Conservation (phyloP, 2,888 invertebrate genomes). For the Pocota personata region DNA sequence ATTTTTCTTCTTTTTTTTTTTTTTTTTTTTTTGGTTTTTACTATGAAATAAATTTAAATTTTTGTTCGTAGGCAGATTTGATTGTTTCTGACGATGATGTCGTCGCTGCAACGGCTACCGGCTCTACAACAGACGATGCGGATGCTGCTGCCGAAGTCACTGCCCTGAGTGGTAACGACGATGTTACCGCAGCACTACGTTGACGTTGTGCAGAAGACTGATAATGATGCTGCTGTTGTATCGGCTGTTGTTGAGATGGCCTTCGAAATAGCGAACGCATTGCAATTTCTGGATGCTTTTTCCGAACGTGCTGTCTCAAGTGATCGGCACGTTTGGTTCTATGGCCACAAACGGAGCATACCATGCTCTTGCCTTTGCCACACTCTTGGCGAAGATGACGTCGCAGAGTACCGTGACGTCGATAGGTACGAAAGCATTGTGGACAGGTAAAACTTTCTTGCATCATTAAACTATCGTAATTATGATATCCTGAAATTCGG, state of each 20-base stretch:
- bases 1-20: background rate
- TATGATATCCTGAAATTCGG: conserved; percentile 75
- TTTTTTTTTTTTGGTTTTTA: background rate
- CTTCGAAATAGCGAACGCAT: conserved; percentile 81
- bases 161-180: conserved; percentile 26
- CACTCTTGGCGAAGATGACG: conserved; percentile 85
- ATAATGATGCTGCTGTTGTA: conserved; percentile 74
- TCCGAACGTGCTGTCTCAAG: conserved; percentile 84
- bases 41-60: conserved; percentile 70
- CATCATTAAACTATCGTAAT: conserved; percentile 73
- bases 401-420: conserved; percentile 84
- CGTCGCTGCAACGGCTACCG: conserved; percentile 24
- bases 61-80: conserved; percentile 51
- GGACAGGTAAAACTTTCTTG: conserved; percentile 81
- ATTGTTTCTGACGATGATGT: conserved; percentile 37
- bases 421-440: conserved; percentile 84
- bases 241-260: conserved; percentile 77
- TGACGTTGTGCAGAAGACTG: conserved; percentile 68
- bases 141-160: conserved; percentile 10
- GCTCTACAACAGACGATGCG: conserved; percentile 61
- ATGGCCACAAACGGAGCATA: conserved; percentile 84
- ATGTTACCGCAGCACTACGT: conserved; percentile 43
- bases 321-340: conserved; percentile 84
- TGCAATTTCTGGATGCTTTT: conserved; percentile 83
- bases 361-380: conserved; percentile 83